Base-by-base conservation (phyloP, 1,140 invertebrate genomes). In the Heterodera schachtii region DNA sequence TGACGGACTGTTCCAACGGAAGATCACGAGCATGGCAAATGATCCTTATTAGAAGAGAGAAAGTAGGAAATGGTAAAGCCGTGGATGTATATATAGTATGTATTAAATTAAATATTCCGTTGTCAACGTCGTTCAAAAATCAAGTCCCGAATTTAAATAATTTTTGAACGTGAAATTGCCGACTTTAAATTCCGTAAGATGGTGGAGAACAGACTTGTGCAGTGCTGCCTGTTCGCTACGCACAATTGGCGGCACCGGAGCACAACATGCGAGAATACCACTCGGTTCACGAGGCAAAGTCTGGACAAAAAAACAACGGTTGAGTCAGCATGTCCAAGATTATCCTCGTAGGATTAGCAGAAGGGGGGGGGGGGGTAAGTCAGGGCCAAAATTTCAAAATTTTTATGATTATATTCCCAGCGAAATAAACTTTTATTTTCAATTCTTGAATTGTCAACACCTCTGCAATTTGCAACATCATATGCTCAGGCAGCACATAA, bases 401-500 rank as follows among this genome's bases (percentile, higher is more conserved):
- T 31, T 31, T 31, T 31, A 31, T 31, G 31, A 31, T 31, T 31
- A 31, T 31, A 31, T 31, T 31, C 31, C 31, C 31, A 31, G 31
- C 31, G 31, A 31, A 31, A 31, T 31, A 31, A 0, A 31, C 31
- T 31, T 31, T 31, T 31, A 31, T 31, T 31, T 31, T 31, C 31
- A 31, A 31, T 31, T 31, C 31, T 31, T 31, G 31, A 16, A 52
- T 9, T 52, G 16, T 52, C 43, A 13, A 78, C n/a, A 93, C 92
- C 89, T 97, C 94, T 5, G 94, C 93, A 75, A 98, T 95, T 86
- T 95, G 93, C 43, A 98, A 89, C 89, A 99, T 87, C 95, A 97
- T 97, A 89, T 98, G 95, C 91, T 96, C 97, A 0, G 96, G 96
- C 79, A 99, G 90, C 49, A 98, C 94, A 90, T 95, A 98, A 31